Base-by-base conservation (phyloP, 2,888 invertebrate species). In the Lycocerus yunnanus region DNA sequence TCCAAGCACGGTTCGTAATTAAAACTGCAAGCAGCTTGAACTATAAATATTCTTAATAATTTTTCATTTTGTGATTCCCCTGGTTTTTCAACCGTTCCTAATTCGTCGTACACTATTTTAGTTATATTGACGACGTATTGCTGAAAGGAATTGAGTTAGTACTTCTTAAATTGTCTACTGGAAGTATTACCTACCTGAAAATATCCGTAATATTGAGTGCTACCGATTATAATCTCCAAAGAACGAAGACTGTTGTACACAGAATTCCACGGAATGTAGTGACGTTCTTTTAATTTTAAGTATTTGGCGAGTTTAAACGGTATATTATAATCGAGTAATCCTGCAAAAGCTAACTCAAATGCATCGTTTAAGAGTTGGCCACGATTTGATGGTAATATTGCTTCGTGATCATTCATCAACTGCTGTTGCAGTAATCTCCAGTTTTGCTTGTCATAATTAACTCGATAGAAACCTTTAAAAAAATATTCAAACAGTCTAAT, bases 331-430 rank as follows among this genome's bases (percentile, higher is more conserved):
- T 90, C 85, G 0, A 93, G 84, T 59, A 88, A 85, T 0, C 89
- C 89, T 0, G 89, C 88, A 81, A 91, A 89, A 13, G 93, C 93
- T 9, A 92, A 84, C 82, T 91, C 91, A 84, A 92, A 91, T 0
- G 93, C 91, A 82, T 95, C 95, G 82, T 94, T 93, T 9, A 95
- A 89, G 0, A 95, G 86, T 83, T 94, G 94, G 0, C 93, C 93
- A 70, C 92, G 89, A 27, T 92, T 91, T 3, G 91, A 87, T 0
- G 91, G 87, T 0, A 91, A 89, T 68, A 92, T 90, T 2, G 88
- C 85, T 1, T 84, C 79, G 0, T 88, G 84, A 61, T 85, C 80
- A 65, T 79, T 80, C 60, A 82, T 76, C 0, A 91, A 82, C 0
- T 89, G 89, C 4, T 86, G 79, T 65, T 86, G 87, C 0, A 92